Evolutionary conservation across 1,140 invertebrate genomes (phyloP).

Genomic region (Belonocnema kinseyi): DNA sequence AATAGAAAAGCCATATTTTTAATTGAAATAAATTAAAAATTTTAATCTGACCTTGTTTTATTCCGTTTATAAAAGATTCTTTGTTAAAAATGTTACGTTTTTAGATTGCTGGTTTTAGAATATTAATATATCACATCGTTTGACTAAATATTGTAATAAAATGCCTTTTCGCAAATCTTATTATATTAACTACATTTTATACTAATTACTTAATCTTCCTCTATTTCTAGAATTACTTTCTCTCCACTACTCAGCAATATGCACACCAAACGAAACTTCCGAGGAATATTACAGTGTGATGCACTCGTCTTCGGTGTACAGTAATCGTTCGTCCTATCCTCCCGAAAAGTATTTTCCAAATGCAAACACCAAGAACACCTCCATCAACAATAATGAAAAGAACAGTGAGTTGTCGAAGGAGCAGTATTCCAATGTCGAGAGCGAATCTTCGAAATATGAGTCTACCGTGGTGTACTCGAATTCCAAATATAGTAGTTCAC

Average conservation of each 20-base stretch:
- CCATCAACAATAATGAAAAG: conserved; percentile 67
- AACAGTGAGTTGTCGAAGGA: conserved; percentile 58
- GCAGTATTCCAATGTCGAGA: conserved; percentile 51
- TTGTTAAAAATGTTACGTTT: too few species aligned
- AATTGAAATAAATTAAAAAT: too few species aligned
- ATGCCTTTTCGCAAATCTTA: not conserved
- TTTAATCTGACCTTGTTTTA: too few species aligned
- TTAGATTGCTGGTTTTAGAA: too few species aligned
- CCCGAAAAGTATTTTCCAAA: conserved; percentile 60
- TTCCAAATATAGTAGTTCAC: conserved; percentile 54
- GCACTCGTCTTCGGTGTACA: conserved; percentile 64
- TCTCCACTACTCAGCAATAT: conserved; percentile 69
- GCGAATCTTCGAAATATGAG: conserved; percentile 61
- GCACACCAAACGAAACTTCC: conserved; percentile 54
- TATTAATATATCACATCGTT: too few species aligned
- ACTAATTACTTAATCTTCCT: conserved; percentile 43
- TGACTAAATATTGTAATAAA: not conserved
- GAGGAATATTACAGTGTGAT: conserved; percentile 70
- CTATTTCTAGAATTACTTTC: conserved; percentile 64
- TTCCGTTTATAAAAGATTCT: too few species aligned
- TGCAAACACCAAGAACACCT: conserved; percentile 59
- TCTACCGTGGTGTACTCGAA: conserved; percentile 54
- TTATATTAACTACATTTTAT: not conserved
- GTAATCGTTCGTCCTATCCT: conserved; percentile 51
- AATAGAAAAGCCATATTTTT: too few species aligned